Conservation (phyloP, 1,140 invertebrate species). For the Mamestra configurata region DNA sequence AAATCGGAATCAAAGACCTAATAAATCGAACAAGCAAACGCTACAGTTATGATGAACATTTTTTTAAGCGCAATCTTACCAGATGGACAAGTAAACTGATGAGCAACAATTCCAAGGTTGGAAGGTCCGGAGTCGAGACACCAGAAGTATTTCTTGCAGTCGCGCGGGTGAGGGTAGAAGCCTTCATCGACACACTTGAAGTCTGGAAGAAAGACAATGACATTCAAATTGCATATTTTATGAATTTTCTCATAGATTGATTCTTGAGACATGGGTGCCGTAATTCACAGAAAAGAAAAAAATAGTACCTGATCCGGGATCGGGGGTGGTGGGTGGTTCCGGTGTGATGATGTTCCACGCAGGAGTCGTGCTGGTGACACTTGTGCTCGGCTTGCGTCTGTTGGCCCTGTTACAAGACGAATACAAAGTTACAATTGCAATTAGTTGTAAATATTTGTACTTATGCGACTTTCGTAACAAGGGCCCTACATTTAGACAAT, state of each 20-base stretch:
- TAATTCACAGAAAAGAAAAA: background rate
- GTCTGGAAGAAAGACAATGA: constrained; percentile 83
- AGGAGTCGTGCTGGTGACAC: constrained; percentile 74
- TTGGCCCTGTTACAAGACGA: constrained; percentile 62
- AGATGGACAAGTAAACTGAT: constrained; percentile 97
- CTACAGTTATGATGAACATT: too few species aligned
- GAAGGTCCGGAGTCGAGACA: constrained; percentile 96
- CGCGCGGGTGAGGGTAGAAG: constrained; percentile 97
- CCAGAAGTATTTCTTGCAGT: constrained; percentile 98
- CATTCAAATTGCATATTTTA: background rate
- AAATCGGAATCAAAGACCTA: too few species aligned
- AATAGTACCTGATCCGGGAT: constrained; percentile 92
- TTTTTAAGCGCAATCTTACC: too few species aligned
- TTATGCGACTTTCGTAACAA: too few species aligned
- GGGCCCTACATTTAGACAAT: too few species aligned
- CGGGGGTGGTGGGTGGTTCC: constrained; percentile 96
- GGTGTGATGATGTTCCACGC: constrained; percentile 91
- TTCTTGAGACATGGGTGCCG: background rate
- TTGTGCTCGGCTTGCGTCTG: constrained; percentile 67
- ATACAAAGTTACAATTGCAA: constrained; percentile 13
- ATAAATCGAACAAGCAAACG: too few species aligned
- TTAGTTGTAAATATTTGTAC: background rate
- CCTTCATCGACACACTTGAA: constrained; percentile 98
- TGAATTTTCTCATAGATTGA: background rate
- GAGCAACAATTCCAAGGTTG: constrained; percentile 96